Evolutionary conservation across 2,888 invertebrate species (phyloP), one percentile per base, ranked within the genome.

Genomic region (Brachyptera risi): DNA sequence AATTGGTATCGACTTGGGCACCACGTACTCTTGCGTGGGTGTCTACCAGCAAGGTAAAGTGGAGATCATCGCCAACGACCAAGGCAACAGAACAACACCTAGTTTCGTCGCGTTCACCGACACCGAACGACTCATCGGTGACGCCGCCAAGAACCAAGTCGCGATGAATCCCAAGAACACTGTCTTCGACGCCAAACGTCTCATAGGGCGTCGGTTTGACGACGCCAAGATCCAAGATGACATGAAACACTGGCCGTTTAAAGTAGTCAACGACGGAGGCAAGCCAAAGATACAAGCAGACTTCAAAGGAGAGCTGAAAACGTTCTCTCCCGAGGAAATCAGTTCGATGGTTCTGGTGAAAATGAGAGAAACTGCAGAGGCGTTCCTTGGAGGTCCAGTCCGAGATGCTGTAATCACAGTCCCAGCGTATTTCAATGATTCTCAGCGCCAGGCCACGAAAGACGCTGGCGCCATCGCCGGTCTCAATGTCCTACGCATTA

Each of bases 281-380:
- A 88, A 85, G 70, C 88, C 88, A 0, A 88, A 86, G 76, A 87
- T 87, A 59, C 80, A 83, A 70, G 66, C 65, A 21, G 64, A 65
- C 9, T 64, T 56, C 61, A 64, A 63, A 54, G 63, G 26, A n/a
- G 31, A 54, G 23, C 1, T 15, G 60, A 96, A 96, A 75, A 83
- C 83, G 58, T 95, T 95, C 81, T 89, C 86, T 77, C 92, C 94
- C 0, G 94, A 95, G 76, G 94, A 94, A 79, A 86, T 95, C 66
- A 90, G 90, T 71, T 92, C 92, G 38, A 94, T 94, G 94, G 92
- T 95, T 57, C 80, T 96, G 65, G 87, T 85, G 23, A 95, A 95
- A 74, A 95, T 95, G 95, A 94, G 92, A 83, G 90, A 92, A 77
- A 90, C 88, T 56, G 92, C 92, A 42, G 92, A 92, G 76, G 90